Base-by-base conservation (phyloP, 2,113 vertebrate species). In the Toxotes jaculatrix region DNA sequence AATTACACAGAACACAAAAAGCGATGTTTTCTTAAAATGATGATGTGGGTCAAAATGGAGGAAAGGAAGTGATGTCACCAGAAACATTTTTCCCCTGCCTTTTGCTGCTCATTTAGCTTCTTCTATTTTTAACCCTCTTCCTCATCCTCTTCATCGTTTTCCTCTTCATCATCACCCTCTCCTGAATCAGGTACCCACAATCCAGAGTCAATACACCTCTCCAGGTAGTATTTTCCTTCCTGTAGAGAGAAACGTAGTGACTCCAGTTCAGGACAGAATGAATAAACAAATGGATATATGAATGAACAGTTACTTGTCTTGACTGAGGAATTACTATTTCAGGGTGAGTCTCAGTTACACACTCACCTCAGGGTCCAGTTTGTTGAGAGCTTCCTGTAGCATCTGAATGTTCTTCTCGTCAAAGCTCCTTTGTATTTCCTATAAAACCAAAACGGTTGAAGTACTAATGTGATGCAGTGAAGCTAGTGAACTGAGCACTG, bases 371-470 rank as follows among this genome's bases (percentile, higher is more conserved):
- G 96, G 95, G 45, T 96, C 94, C 95, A 98, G 95, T 62, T 95
- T 96, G 91, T 91, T 94, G 86, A 98, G 95, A 0, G 93, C 89
- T 0, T 97, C 95, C 57, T 97, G 97, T 31, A 98, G 84, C 96
- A 97, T 95, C 91, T 96, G 94, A 7, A 97, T 93, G 4, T 97
- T 96, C 83, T 98, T 97, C 17, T 95, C 94, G 9, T 98, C 96
- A 36, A 98, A 98, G 83, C 97, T 96, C 53, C 96, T 97, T 88
- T 97, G 96, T 66, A 98, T 92, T 45, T 97, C 96, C 97, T 98
- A 59, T 2, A 12, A 71, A 32, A 84, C 13, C 60, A 16, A 34
- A 53, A 34, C 7, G 0, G n/a, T 31, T 4, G 31, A 13, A 16
- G 14, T 6, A 17, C n/a, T 23, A 3, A 14, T 13, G 49, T 17